phyloP scores from a whole-genome alignment of 2,888 invertebrate genomes.

The Ophraella communa region DNA sequence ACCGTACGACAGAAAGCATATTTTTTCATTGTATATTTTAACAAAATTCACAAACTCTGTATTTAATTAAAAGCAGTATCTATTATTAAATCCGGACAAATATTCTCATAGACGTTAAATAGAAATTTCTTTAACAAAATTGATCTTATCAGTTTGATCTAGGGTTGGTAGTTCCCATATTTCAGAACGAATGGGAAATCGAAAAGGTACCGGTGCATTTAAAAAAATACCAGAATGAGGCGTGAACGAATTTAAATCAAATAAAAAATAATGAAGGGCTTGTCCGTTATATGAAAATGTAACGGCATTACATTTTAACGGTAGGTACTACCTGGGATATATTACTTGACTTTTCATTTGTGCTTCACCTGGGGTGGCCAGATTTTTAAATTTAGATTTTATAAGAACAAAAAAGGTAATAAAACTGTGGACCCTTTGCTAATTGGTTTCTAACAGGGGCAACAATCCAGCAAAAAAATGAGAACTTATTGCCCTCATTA shows the following conservation, averaged over 20 bases:
- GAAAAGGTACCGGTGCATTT: conserved; percentile 5
- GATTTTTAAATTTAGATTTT: neutral
- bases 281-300: conserved; percentile 1
- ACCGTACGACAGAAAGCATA: neutral
- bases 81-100: neutral
- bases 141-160: conserved; percentile 6
- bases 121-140: neutral
- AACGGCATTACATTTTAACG: neutral
- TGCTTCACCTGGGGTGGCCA: neutral
- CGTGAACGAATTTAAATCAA: conserved; percentile 9
- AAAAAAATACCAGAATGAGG: conserved; percentile 6
- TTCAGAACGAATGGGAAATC: conserved; percentile 11
- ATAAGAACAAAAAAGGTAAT: neutral
- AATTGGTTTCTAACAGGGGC: too few species aligned
- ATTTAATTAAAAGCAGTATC: neutral
- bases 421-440: too few species aligned
- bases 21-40: neutral
- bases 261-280: conserved; percentile 15
- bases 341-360: neutral
- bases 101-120: conserved; percentile 2
- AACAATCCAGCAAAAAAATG: too few species aligned
- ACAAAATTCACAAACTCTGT: neutral
- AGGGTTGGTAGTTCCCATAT: conserved; percentile 6
- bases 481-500: too few species aligned
- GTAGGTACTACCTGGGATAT: neutral